Conservation (phyloP, 1,140 invertebrate genomes). For the Anagrus nilaparvatae region DNA sequence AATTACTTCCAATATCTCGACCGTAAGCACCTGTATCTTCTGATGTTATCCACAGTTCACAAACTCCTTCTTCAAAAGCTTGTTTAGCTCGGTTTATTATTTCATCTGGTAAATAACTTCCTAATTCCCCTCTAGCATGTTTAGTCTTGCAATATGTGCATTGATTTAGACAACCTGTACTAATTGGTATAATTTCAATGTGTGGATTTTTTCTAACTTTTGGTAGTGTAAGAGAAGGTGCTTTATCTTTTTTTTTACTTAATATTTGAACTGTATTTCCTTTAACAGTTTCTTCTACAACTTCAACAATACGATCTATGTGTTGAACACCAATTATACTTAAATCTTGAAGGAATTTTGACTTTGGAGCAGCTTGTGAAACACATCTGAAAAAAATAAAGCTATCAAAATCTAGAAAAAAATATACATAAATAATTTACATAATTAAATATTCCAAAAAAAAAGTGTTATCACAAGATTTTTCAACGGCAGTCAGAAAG, state of each 20-base stretch:
- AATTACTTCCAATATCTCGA: slow-evolving; percentile 78
- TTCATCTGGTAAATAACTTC: slow-evolving; percentile 82
- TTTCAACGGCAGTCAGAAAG: too few relatives aligned
- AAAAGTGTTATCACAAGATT: neutral
- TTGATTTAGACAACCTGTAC: slow-evolving; percentile 95
- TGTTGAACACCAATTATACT: slow-evolving; percentile 96
- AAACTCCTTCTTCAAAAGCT: slow-evolving; percentile 86
- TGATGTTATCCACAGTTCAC: slow-evolving; percentile 96
- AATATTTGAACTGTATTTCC: slow-evolving; percentile 77
- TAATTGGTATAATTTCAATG: slow-evolving; percentile 97
- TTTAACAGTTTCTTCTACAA: slow-evolving; percentile 96
- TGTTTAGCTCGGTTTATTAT: slow-evolving; percentile 70
- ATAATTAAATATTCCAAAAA: neutral
- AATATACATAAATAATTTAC: neutral
- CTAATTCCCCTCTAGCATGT: slow-evolving; percentile 89
- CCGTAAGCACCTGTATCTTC: slow-evolving; percentile 98
- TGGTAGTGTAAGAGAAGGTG: slow-evolving; percentile 75
- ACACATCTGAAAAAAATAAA: slow-evolving; percentile 51
- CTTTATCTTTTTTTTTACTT: slow-evolving; percentile 70
- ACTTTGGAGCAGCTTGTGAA: slow-evolving; percentile 75
- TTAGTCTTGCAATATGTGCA: slow-evolving; percentile 99
- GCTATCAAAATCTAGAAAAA: neutral
- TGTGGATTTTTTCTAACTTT: slow-evolving; percentile 93
- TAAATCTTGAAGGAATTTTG: slow-evolving; percentile 65
- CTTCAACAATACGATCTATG: slow-evolving; percentile 95